Evolutionary conservation across 2,113 vertebrate genomes (phyloP), one percentile per base, ranked within the genome.

Genomic region (Chinchilla lanigera): DNA sequence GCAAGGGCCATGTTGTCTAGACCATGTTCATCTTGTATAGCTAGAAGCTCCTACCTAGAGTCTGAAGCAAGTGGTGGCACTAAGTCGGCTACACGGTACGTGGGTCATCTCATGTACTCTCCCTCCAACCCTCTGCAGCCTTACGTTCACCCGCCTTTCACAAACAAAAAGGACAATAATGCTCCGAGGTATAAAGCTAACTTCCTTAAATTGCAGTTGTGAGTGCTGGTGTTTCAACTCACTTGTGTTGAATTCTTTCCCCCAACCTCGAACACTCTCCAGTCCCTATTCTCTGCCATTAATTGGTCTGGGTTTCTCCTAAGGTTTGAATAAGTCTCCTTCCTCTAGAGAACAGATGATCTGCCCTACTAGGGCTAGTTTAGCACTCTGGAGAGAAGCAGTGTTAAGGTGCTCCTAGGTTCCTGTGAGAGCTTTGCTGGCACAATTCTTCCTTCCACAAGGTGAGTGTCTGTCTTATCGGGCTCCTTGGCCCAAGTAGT

Each of bases 51-150:
- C 56, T 19, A 50, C 24, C 14, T 30, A 19, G 71, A 24, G 63
- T 77, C 52, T 50, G 30, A 58, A 54, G 22, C 33, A 0, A 85
- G 35, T 13, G 30, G 60, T 11, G n/a, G 30, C 10, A 58, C 26
- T 22, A 47, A n/a, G 67, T 1, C n/a, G 47, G 16, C 56, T 47
- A 4, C 67, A 28, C 0, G 8, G 54, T 4, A 1, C 33, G 3
- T 10, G 19, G 1, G 26, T 11, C 0, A 0, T 24, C 6, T 54
- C 4, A 4, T 7, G 47, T 56, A 9, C 17, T 85, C 14, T 38
- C 63, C 33, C 12, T 44, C 12, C 1, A 44, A 16, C 4, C 22
- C n/a, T 60, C 26, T 16, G 22, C 67, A 41, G 69, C 22, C 35
- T 30, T 12, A 13, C 30, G 20, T 1, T n/a, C 17, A 73, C 65